A percentile compares a stretch with the other conserved stretches of the same genome.
Evolutionary conservation across 2,888 invertebrate species (phyloP).

Genomic region (Saturnia japonica): DNA sequence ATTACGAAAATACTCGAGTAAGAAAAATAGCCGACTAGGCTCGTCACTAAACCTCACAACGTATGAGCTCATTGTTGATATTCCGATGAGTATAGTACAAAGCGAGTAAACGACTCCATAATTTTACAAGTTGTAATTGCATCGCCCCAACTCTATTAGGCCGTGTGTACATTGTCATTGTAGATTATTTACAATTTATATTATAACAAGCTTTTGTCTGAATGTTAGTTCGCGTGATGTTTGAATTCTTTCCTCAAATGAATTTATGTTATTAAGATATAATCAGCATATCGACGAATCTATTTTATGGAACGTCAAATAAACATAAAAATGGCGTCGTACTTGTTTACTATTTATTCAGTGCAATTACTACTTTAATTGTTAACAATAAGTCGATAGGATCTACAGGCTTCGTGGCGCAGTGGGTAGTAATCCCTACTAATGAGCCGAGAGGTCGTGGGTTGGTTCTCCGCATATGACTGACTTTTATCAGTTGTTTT

Average conservation of each 20-base stretch:
- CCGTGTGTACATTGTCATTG: slow-evolving; percentile 1
- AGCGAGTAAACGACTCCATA: slow-evolving; percentile 15
- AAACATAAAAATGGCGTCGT: not conserved
- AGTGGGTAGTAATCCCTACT: too few species aligned
- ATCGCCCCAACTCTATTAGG: slow-evolving; percentile 1
- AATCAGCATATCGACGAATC: not conserved
- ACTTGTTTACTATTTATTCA: not conserved
- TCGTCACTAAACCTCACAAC: slow-evolving; percentile 28
- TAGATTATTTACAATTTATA: slow-evolving; percentile 7
- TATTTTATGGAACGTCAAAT: not conserved
- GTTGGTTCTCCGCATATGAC: too few species aligned
- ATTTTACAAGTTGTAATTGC: slow-evolving; percentile 9
- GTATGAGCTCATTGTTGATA: slow-evolving; percentile 51
- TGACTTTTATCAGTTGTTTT: too few species aligned
- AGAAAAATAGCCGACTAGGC: not conserved
- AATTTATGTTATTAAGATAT: not conserved
- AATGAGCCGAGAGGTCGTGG: too few species aligned
- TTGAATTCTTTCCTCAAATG: not conserved
- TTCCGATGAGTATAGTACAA: slow-evolving; percentile 16
- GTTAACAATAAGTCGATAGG: not conserved
- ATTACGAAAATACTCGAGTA: not conserved
- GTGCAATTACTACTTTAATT: not conserved
- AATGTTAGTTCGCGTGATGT: not conserved
- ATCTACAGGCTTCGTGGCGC: too few species aligned
- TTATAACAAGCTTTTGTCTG: not conserved